Base-by-base conservation (phyloP, 2,797 vertebrate genomes). In the Pseudochaenichthys georgianus region DNA sequence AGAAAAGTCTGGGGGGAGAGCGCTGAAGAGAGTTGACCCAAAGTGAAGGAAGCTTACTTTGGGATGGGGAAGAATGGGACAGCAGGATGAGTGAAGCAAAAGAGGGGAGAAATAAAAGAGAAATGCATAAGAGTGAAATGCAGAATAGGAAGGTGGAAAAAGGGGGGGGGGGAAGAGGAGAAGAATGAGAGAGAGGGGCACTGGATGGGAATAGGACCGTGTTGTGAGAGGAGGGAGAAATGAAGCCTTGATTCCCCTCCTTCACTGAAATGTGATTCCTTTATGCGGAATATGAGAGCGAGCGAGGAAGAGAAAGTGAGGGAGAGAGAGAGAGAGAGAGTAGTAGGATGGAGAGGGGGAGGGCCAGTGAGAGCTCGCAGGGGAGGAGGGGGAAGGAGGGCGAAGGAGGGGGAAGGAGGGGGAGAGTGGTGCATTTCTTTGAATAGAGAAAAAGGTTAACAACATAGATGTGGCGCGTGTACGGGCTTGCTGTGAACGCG, bases 211-310 rank as follows among this genome's bases (percentile, higher is more conserved):
- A 77, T 28, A 55, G 42, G 66, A 71, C 69, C 23, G 42, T 48
- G 71, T 58, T 78, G 70, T 54, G 70, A 68, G 68, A 83, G 64
- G 64, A 78, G 52, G 68, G 73, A 78, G 75, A 76, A 80, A 78
- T 83, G 83, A 87, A 89, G 80, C 76, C 77, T 64, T 46, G 82
- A 83, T 87, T 89, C 88, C 71, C 74, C 86, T 87, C 81, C 83
- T 87, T 90, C 90, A 84, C 82, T 89, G 89, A 92, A 93, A 92
- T 93, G 92, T 92, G 91, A 92, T 75, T 92, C 90, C 89, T 90
- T 92, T 89, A 94, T 94, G 94, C 92, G 89, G 89, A 93, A 89
- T 81, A 86, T 77, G 86, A 93, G 91, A 85, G 84, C 11, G 71
- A 86, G 78, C 53, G 71, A 89, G 87, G 69, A 59, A 83, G 78